Base-by-base conservation (phyloP, 2,113 vertebrate genomes). In the Aspidoscelis tigris region DNA sequence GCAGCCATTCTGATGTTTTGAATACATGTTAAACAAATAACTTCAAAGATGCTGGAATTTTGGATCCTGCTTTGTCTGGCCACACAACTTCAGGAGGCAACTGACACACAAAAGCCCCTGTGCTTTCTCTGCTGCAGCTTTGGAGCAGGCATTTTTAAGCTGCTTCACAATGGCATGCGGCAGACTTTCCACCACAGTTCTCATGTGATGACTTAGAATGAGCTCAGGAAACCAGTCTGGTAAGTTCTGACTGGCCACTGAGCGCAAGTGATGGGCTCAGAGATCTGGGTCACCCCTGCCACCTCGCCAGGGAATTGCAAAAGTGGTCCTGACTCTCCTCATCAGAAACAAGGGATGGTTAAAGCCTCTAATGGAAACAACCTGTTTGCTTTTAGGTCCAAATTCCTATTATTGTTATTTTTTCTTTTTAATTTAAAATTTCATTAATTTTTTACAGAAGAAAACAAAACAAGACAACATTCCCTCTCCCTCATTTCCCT, bases 1-100 rank as follows among this genome's bases (percentile, higher is more conserved):
- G 64, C 55, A 83, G 71, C n/a, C 86, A 84, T 18, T 75, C 44
- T 80, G 85, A 72, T 12, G 73, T 71, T 70, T 81, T 80, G 84
- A 84, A 65, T 68, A 83, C 53, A 85, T 4, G 33, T 4, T 83
- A 4, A 89, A 4, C 50, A 22, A 44, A n/a, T 1, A 71, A 68
- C 64, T 82, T 83, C 43, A 66, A 66, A 80, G 85, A 76, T 80
- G 8, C 5, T 33, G 80, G 74, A 80, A 81, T 87, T 21, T 16
- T 0, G n/a, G 71, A 55, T 78, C 1, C 22, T 86, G 24, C 5
- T 80, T 87, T 61, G 69, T 68, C 69, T 76, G 79, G 79, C 39
- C 64, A 69, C 70, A 78, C 7, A 76, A 82, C 74, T 73, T 73
- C 14, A 69, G n/a, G 74, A 82, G 80, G n/a, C 7, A 64, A 86